Evolutionary conservation across 2,797 vertebrate genomes (phyloP).

Genomic region (Podargus strigoides): DNA sequence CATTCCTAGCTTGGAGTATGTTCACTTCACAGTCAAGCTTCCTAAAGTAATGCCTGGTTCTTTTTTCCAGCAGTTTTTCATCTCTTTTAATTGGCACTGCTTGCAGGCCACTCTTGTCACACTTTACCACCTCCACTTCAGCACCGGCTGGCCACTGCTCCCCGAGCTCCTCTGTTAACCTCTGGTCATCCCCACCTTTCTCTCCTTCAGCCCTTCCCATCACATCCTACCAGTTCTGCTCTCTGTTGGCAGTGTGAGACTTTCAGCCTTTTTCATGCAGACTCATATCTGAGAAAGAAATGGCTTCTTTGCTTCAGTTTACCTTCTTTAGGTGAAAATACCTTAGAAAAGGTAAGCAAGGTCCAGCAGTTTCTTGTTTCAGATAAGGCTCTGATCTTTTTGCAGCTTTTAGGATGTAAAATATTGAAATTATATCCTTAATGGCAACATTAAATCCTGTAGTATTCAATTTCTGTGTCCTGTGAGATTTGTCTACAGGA

Average conservation of each 20-base stretch:
- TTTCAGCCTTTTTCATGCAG: background rate
- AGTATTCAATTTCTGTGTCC: background rate
- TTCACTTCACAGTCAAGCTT: background rate
- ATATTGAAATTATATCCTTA: background rate
- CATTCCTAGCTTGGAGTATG: background rate
- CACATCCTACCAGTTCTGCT: background rate
- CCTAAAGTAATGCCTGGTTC: background rate
- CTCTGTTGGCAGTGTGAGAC: background rate
- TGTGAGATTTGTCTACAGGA: background rate
- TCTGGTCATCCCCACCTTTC: background rate
- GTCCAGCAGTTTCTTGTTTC: background rate
- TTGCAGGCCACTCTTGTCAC: background rate
- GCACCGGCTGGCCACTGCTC: accelerated
- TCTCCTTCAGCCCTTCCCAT: background rate
- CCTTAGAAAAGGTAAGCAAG: background rate
- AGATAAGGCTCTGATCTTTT: background rate
- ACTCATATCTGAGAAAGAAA: background rate
- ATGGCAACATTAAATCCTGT: background rate
- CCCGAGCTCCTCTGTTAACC: background rate
- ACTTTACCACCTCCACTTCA: background rate
- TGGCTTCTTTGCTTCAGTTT: background rate
- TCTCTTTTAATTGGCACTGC: background rate
- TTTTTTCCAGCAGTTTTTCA: background rate
- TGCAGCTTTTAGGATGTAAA: background rate
- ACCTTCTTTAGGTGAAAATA: background rate